Base-by-base conservation (phyloP, 2,888 invertebrate species). In the Lasioglossum villosulum region DNA sequence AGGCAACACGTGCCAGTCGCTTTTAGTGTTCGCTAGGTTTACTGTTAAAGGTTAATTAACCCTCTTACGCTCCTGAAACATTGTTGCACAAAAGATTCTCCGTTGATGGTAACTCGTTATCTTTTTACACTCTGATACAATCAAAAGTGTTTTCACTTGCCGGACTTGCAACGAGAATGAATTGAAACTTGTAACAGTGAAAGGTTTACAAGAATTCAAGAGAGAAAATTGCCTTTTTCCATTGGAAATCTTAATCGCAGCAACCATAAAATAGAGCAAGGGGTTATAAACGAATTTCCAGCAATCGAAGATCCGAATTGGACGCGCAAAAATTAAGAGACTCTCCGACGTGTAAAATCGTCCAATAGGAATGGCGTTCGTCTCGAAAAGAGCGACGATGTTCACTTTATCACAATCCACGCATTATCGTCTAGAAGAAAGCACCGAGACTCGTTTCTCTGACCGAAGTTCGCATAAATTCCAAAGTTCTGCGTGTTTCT, bases 81-180 rank as follows among this genome's bases (percentile, higher is more conserved):
- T 56, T 56, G n/a, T n/a, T n/a, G 56, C 56, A 56, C 56, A 56
- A 56, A 56, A 10, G n/a, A 56, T 56, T n/a, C 52, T 52, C 52
- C 10, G 52, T 56, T 56, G 10, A 56, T 56, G 10, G 1, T 52
- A 23, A 52, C 23, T 19, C 10, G 23, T 52, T 56, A 56, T n/a
- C 48, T 6, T 52, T 52, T 52, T 8, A 52, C 23, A 23, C 23
- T 10, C 23, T 23, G 6, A 23, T 52, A 23, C 23, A 23, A 52
- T 6, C 52, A 5, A 52, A 52, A 19, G 23, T 52, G 52, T 52
- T 52, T 52, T 23, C 16, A 0, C 8, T 52, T 8, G 2, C 6
- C 14, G 48, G 42, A 14, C 48, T n/a, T 56, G 56, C n/a, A 56
- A 23, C 23, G 8, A 10, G 23, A 52, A 52, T 5, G 19, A 8